These are phyloP conservation scores for Saguinus imperator DNA, from an alignment of 2,113 vertebrate species.

Conservation along the genomic window DNA sequence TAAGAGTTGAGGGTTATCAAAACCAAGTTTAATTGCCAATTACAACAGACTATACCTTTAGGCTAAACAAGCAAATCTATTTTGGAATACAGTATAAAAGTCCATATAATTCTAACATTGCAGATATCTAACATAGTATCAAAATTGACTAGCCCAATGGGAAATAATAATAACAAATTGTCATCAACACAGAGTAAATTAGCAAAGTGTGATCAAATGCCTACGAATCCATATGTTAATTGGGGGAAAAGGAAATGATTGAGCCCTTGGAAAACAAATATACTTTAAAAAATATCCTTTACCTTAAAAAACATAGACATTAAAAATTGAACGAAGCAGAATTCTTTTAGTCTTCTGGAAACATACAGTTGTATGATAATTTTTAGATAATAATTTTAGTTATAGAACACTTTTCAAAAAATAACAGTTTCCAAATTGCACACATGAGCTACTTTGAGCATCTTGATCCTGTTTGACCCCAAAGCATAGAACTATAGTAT, in stretches of 20 bases:
- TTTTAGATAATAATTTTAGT: constrained; percentile 2
- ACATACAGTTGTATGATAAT: neutral
- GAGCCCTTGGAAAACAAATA: neutral
- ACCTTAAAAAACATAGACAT: neutral
- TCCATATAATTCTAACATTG: neutral
- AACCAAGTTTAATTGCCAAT: neutral
- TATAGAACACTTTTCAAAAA: neutral
- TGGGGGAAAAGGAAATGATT: neutral
- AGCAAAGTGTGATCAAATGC: constrained; percentile 34
- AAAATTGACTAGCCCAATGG: constrained; percentile 33
- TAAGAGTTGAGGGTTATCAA: neutral
- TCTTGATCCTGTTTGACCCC: neutral
- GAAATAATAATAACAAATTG: constrained; percentile 60
- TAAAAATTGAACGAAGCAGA: neutral
- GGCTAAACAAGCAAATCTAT: neutral
- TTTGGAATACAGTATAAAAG: neutral
- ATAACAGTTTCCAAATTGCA: neutral
- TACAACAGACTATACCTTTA: neutral
- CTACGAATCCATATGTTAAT: neutral
- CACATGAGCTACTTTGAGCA: neutral
- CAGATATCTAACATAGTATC: neutral
- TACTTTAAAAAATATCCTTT: neutral
- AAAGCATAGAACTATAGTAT: neutral
- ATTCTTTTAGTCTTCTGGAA: neutral
- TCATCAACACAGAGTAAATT: constrained; percentile 28